Percentiles rank a stretch among this genome's conserved stretches.
Conservation (phyloP, 2,888 invertebrate genomes). For the Tanypteryx hageni region DNA sequence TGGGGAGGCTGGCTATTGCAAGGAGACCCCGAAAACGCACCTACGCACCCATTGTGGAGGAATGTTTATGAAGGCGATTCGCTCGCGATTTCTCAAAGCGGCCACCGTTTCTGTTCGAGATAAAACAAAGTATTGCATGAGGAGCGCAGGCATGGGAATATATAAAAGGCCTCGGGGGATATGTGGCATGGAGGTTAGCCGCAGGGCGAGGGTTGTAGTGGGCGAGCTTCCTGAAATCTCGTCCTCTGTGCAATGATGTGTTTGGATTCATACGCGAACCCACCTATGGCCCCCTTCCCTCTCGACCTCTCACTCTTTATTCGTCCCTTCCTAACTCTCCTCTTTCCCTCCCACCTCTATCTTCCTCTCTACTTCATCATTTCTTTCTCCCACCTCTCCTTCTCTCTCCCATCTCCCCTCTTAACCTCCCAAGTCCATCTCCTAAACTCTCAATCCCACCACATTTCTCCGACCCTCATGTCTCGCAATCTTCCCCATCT, state of each 20-base stretch:
- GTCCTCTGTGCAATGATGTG: background rate
- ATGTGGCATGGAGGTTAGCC: background rate
- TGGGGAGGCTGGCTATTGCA: background rate
- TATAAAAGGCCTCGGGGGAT: background rate
- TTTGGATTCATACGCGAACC: background rate
- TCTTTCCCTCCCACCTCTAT: too few species aligned
- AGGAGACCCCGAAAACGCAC: slow-evolving; percentile 6
- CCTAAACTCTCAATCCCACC: too few species aligned
- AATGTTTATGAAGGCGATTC: slow-evolving; percentile 54
- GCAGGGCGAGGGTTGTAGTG: background rate
- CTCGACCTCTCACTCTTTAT: too few species aligned
- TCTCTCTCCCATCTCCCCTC: background rate
- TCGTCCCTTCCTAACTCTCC: background rate
- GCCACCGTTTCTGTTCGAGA: background rate
- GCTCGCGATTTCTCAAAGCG: slow-evolving; percentile 34
- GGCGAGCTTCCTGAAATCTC: slow-evolving; percentile 33
- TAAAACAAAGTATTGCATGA: slow-evolving; percentile 15
- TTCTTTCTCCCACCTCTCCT: background rate
- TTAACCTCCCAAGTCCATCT: too few species aligned
- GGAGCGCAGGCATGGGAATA: background rate
- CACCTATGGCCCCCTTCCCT: too few species aligned
- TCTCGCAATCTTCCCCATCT: too few species aligned
- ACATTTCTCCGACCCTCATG: too few species aligned
- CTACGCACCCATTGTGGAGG: slow-evolving; percentile 23
- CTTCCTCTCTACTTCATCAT: too few species aligned